Evolutionary conservation across 1,140 invertebrate species (phyloP).

Genomic region (Philotrypesis tridentata): DNA sequence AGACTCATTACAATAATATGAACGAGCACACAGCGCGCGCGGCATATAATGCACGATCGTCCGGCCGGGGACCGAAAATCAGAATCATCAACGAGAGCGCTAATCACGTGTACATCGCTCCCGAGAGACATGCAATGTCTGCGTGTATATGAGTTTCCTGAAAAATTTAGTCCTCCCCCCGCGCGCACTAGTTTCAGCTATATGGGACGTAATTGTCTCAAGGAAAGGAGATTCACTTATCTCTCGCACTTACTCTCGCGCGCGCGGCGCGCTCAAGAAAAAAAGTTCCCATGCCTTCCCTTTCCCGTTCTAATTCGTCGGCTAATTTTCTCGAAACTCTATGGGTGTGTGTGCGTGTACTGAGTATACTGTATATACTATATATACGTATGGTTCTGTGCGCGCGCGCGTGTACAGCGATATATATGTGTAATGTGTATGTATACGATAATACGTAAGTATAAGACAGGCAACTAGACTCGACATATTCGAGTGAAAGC

Average conservation of each 20-base stretch:
- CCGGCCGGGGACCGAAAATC: too few species aligned
- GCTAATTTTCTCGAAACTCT: slow-evolving; percentile 26
- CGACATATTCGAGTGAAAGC: slow-evolving; percentile 39
- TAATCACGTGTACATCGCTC: too few species aligned
- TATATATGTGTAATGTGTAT: neutral
- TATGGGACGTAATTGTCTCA: neutral
- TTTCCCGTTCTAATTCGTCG: slow-evolving; percentile 34
- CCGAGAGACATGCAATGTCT: too few species aligned
- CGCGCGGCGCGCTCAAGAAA: neutral
- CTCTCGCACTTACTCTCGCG: neutral
- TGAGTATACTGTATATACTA: neutral
- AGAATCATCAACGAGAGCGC: too few species aligned
- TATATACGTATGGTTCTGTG: neutral
- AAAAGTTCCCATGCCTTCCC: slow-evolving; percentile 38
- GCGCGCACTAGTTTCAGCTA: too few species aligned
- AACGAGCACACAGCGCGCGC: too few species aligned
- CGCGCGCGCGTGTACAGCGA: too few species aligned
- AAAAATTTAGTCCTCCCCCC: too few species aligned
- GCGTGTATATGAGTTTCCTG: too few species aligned
- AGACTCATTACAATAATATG: too few species aligned
- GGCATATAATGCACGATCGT: too few species aligned
- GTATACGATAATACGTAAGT: neutral
- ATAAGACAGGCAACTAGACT: neutral
- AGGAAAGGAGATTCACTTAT: slow-evolving; percentile 3
- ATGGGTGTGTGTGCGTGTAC: neutral